These are phyloP conservation scores for Sebastes kiyomatsui DNA, from an alignment of 2,797 vertebrate species.

Conservation along the genomic window DNA sequence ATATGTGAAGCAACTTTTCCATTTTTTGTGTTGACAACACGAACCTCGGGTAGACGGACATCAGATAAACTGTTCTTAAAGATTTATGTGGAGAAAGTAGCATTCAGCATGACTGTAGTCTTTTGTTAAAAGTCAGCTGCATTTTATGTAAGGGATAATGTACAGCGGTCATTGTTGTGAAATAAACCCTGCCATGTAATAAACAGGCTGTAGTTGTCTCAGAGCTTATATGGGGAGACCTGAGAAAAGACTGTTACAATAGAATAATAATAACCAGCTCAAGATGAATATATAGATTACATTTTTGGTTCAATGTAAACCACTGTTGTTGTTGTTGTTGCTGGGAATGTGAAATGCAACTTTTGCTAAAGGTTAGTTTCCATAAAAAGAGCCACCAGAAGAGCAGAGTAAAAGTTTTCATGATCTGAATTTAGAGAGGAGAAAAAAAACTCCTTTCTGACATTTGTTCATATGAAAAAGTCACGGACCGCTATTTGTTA, in stretches of 20 bases:
- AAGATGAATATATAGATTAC: too few species aligned
- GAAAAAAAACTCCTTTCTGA: neutral
- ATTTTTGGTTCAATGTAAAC: neutral
- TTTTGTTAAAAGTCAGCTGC: neutral
- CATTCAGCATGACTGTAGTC: neutral
- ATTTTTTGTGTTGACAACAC: too few species aligned
- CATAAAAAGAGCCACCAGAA: neutral
- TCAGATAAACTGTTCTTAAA: too few species aligned
- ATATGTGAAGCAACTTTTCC: too few species aligned
- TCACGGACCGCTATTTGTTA: neutral
- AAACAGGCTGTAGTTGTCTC: too few species aligned
- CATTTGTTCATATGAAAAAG: slow-evolving; percentile 1
- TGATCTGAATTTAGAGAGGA: neutral
- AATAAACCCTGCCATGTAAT: too few species aligned
- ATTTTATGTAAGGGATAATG: too few species aligned
- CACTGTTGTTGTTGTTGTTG: neutral
- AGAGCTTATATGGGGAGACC: too few species aligned
- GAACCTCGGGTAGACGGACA: too few species aligned
- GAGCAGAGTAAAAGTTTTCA: neutral
- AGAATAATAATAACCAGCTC: neutral
- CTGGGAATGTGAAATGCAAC: neutral
- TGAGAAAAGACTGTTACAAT: neutral
- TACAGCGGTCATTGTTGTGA: too few species aligned
- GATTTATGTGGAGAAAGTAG: too few species aligned
- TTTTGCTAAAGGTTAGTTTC: neutral